Conservation (phyloP, 92 coral and sea anemone genomes). For the Parazoanthus atlanticus region DNA sequence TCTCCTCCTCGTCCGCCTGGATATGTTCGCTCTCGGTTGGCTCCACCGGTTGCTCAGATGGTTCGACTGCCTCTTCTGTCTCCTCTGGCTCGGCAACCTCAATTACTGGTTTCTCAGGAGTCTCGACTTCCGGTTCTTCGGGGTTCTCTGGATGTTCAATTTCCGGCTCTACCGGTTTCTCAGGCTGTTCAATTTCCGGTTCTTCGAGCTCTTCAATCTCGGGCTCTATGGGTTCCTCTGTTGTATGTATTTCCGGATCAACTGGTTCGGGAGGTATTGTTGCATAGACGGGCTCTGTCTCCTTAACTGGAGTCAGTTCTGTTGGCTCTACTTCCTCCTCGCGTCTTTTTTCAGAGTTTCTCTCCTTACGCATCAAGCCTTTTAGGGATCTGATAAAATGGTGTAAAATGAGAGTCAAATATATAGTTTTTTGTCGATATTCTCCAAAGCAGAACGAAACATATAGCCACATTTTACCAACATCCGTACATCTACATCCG, state of each 20-base stretch:
- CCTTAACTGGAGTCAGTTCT: neutral
- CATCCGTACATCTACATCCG: no score
- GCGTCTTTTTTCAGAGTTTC: neutral
- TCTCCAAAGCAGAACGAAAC: no score
- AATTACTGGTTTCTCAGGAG: neutral
- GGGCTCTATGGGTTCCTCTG: neutral
- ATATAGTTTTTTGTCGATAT: neutral
- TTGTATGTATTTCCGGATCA: neutral
- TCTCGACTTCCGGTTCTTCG: neutral
- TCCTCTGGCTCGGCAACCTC: slow-evolving; percentile 9
- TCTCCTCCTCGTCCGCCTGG: neutral
- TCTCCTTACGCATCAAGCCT: slow-evolving; percentile 20
- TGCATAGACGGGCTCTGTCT: neutral
- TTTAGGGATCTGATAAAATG: slow-evolving; percentile 26
- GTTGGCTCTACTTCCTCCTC: neutral
- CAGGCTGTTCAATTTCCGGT: neutral
- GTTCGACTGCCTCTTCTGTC: neutral
- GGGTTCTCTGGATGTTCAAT: neutral
- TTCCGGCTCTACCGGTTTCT: neutral
- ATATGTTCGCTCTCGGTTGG: neutral
- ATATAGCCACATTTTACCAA: no score
- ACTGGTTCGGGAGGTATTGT: neutral
- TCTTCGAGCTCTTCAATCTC: neutral
- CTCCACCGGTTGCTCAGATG: neutral
- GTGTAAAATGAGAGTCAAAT: no score